Evolutionary conservation across 1,140 invertebrate genomes (phyloP).

Genomic region (Wiebesia pumilae): DNA sequence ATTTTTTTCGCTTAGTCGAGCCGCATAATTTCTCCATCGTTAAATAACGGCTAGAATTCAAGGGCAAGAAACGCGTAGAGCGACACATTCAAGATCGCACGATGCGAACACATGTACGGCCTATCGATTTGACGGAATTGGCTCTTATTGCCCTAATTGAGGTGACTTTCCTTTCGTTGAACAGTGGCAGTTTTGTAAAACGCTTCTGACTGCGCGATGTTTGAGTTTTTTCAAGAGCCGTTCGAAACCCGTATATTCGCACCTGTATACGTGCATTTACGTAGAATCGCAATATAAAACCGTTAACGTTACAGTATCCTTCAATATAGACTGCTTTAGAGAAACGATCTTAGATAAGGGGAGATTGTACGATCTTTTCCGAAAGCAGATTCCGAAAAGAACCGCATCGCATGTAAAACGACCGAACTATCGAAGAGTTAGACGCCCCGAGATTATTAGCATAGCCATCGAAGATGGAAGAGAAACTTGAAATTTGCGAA

Average conservation of each 20-base stretch:
- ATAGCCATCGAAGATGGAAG: not conserved
- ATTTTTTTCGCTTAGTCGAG: not conserved
- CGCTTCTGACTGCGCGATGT: not conserved
- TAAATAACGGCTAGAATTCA: not conserved
- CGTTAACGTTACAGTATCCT: not conserved
- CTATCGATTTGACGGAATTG: slow-evolving; percentile 36
- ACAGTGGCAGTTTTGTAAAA: not conserved
- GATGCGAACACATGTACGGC: not conserved
- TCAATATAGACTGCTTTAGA: not conserved
- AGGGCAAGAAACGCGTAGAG: not conserved
- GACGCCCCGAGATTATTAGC: not conserved
- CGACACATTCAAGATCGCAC: not conserved
- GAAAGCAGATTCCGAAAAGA: not conserved
- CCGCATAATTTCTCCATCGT: not conserved
- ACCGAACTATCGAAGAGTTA: not conserved
- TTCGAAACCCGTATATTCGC: not conserved
- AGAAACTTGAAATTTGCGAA: not conserved
- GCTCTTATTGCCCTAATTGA: slow-evolving; percentile 45
- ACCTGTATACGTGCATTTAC: not conserved
- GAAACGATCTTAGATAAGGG: not conserved
- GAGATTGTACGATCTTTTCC: not conserved
- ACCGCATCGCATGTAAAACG: not conserved
- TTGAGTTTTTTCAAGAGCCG: too few relatives aligned
- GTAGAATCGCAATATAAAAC: slow-evolving; percentile 3
- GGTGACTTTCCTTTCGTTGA: slow-evolving; percentile 31